A percentile compares a stretch with the other conserved stretches of the same genome.
phyloP scores from a whole-genome alignment of 1,140 invertebrate genomes.

The Phocides pigmalion region DNA sequence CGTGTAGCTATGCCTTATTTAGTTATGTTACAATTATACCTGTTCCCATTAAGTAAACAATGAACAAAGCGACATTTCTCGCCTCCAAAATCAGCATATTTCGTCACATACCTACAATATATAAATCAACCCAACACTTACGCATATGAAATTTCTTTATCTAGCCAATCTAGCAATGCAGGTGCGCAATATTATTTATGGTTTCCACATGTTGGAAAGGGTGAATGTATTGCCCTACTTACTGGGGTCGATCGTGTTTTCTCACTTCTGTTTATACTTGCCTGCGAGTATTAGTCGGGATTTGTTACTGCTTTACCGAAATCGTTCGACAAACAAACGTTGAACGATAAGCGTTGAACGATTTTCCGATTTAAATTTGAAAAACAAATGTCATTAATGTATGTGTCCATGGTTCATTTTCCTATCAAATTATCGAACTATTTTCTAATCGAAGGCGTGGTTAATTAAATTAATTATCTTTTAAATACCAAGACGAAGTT shows the following conservation, averaged over 20 bases:
- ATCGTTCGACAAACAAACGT: background rate
- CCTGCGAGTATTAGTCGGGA: slow-evolving; percentile 40
- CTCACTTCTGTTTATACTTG: slow-evolving; percentile 49
- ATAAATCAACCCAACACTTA: slow-evolving; percentile 60
- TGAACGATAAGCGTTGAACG: background rate
- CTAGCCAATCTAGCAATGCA: slow-evolving; percentile 66
- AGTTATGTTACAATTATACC: too few relatives aligned
- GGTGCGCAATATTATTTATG: slow-evolving; percentile 73
- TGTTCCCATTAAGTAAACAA: background rate
- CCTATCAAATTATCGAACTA: too few relatives aligned
- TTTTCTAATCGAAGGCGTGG: too few relatives aligned
- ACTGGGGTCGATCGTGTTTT: slow-evolving; percentile 54
- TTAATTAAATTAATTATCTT: too few relatives aligned
- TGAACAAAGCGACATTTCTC: background rate
- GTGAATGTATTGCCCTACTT: slow-evolving; percentile 72
- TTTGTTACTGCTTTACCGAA: slow-evolving; percentile 40
- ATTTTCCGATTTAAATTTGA: too few relatives aligned
- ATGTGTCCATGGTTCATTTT: too few relatives aligned
- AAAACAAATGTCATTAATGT: too few relatives aligned
- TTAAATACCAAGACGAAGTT: too few relatives aligned
- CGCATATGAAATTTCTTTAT: slow-evolving; percentile 74
- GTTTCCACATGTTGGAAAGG: slow-evolving; percentile 59
- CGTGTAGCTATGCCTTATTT: too few relatives aligned
- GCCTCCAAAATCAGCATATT: slow-evolving; percentile 29
- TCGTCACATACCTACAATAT: slow-evolving; percentile 9